Conservation (phyloP, 2,797 vertebrate genomes). For the Apogon talboti region DNA sequence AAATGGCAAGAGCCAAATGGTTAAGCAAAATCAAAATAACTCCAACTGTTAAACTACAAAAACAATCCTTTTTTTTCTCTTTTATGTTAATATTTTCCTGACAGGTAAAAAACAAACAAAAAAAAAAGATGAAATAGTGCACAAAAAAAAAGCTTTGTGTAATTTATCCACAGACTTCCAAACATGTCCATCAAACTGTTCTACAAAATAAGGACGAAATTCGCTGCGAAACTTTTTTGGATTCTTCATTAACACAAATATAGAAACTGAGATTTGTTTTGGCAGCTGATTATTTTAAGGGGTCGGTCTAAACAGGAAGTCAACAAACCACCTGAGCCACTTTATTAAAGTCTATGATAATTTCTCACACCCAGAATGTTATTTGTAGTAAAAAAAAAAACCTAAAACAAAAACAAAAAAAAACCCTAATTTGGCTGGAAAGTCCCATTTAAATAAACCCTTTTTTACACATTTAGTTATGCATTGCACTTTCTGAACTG, state of each 20-base stretch:
- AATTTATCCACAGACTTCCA: constrained; percentile 20
- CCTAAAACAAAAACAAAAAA: no score
- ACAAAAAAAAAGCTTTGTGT: constrained; percentile 1
- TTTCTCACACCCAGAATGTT: no score
- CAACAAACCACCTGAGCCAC: no score
- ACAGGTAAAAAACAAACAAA: constrained; percentile 5
- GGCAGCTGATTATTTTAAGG: constrained; percentile 10
- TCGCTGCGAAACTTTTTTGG: background rate
- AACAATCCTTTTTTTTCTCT: constrained; percentile 2
- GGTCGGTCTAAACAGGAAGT: no score
- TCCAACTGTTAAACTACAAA: background rate
- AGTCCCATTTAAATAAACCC: no score
- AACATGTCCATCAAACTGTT: background rate
- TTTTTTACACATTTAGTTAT: no score
- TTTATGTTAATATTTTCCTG: constrained; percentile 10
- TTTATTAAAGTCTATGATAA: no score
- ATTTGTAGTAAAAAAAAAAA: no score
- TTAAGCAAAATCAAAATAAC: constrained; percentile 2
- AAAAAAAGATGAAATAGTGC: constrained; percentile 14
- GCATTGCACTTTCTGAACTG: no score
- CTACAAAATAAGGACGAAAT: constrained; percentile 6
- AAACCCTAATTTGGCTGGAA: no score
- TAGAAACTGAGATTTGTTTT: constrained; percentile 17
- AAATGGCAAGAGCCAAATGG: constrained; percentile 7
- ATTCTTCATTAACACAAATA: background rate